Base-by-base conservation (phyloP, 2,113 vertebrate species). In the Rousettus leschenaultii region DNA sequence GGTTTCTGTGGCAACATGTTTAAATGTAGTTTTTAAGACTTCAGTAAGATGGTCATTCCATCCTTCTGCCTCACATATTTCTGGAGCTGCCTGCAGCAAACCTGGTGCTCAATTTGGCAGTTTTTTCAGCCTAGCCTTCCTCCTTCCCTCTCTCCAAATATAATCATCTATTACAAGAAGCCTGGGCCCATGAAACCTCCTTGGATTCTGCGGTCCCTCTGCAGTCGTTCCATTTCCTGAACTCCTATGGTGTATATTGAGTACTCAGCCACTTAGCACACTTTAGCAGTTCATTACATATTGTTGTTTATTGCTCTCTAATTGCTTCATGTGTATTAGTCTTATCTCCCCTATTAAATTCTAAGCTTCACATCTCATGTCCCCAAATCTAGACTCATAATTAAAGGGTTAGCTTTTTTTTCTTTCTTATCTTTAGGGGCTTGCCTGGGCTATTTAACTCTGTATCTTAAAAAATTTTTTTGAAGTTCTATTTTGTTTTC, bases 391-490 rank as follows among this genome's bases (percentile, higher is more conserved):
- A 75, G 65, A 59, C 63, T 73, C 10, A 65, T 35, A 91, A 33
- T 80, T 63, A 45, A 86, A 97, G 51, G 24, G 71, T 66, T 73
- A 82, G 51, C 18, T 94, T 82, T 82, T 51, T 51, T 30, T 3
- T 2, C 61, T 22, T 7, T 61, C 28, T 30, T 86, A 74, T 88
- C 43, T 89, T 88, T 88, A 73, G 77, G 70, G 28, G 43, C 53
- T n/a, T 70, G 80, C 18, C 22, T 86, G 57, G 30, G 45, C 33
- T 91, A 35, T 94, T 89, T 92, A 95, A 73, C 74, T 92, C 68
- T 92, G 33, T 93, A 73, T 53, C 40, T 91, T 82, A 74, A 86
- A 40, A 45, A 13, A 35, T 88, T 78, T 26, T 90, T 74, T 74
- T 74, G 28, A 63, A 71, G 28, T 61, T 82, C 12, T 30, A 13